Conservation (phyloP, 2,888 invertebrate genomes). For the Netelia melanura region DNA sequence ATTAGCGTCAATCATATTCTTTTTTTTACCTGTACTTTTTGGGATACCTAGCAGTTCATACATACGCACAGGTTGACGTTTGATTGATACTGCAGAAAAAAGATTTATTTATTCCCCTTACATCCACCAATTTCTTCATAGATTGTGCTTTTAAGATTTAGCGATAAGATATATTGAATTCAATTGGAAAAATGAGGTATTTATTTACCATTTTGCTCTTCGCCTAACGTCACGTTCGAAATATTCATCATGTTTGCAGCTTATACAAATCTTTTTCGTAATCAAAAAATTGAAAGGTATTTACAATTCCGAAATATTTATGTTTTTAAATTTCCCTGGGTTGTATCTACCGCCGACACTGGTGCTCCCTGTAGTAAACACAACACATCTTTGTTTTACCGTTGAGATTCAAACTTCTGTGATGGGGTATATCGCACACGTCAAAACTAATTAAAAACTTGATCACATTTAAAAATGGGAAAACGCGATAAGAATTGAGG, state of each 20-base stretch:
- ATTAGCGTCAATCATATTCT: background rate
- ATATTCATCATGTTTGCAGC: background rate
- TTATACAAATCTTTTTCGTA: background rate
- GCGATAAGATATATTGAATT: too few relatives aligned
- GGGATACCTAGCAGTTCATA: slow-evolving; percentile 36
- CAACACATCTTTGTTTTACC: slow-evolving; percentile 10
- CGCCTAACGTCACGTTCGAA: background rate
- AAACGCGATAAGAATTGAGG: background rate
- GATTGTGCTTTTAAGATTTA: too few relatives aligned
- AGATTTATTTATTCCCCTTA: background rate
- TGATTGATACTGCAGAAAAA: background rate
- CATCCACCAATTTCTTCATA: background rate
- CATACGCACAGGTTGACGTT: slow-evolving; percentile 24
- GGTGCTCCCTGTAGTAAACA: slow-evolving; percentile 20
- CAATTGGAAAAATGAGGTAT: background rate
- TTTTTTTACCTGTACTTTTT: slow-evolving; percentile 31
- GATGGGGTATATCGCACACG: background rate
- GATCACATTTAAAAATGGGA: background rate
- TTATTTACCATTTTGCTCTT: slow-evolving; percentile 16
- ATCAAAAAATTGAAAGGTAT: background rate
- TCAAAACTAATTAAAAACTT: background rate
- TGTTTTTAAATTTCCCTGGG: slow-evolving; percentile 8
- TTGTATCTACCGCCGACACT: background rate
- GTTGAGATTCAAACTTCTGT: slow-evolving; percentile 50
- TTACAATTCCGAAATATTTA: background rate